phyloP scores from a whole-genome alignment of 2,888 invertebrate genomes.

The Abrostola tripartita region DNA sequence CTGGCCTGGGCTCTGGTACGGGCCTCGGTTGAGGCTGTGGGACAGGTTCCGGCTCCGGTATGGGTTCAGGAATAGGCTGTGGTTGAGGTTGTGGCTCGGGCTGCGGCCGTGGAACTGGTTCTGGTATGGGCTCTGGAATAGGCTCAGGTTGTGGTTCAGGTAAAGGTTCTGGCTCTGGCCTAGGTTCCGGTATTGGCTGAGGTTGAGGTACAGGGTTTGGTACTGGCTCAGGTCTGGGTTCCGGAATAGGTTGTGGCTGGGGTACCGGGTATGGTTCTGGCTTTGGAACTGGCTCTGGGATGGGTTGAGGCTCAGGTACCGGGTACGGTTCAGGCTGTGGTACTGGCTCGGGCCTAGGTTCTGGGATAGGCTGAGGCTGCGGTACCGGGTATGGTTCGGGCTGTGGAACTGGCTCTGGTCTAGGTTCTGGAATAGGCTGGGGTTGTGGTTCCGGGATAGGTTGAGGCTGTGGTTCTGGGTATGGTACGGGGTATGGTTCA shows the following conservation, averaged over 20 bases:
- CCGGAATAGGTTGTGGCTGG: slow-evolving; percentile 10
- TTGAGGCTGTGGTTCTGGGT: background rate
- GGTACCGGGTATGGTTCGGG: background rate
- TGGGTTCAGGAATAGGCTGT: background rate
- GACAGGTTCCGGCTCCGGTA: too few relatives aligned
- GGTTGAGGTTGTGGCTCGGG: background rate
- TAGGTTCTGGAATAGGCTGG: background rate
- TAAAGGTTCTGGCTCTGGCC: background rate
- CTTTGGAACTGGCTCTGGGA: background rate
- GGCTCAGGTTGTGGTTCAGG: background rate
- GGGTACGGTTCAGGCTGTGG: background rate
- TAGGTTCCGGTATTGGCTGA: too few relatives aligned
- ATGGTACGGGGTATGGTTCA: background rate
- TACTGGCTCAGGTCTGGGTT: background rate
- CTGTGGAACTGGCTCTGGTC: background rate
- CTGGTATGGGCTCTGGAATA: background rate
- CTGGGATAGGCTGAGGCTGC: too few relatives aligned
- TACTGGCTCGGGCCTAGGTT: background rate
- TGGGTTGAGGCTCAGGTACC: background rate
- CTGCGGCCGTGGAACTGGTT: background rate
- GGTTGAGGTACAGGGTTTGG: background rate
- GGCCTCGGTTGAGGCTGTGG: background rate
- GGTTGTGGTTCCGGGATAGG: background rate
- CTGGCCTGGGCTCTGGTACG: background rate
- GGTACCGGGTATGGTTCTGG: too few relatives aligned